Evolutionary conservation across 2,797 vertebrate genomes (phyloP).

Genomic region (Spinus olivaceus): DNA sequence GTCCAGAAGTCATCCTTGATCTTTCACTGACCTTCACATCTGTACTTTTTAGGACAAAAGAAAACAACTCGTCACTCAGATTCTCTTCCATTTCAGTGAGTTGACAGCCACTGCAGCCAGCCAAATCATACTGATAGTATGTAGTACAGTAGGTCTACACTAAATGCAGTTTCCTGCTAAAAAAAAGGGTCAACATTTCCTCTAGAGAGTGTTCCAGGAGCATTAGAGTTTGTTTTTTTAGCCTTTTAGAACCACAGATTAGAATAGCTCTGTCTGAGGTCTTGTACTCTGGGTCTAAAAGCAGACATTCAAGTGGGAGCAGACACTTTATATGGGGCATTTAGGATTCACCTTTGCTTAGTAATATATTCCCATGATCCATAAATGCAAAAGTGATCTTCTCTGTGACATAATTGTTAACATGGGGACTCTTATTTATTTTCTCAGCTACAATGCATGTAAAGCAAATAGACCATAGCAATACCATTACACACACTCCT

Average conservation of each 20-base stretch:
- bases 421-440: slow-evolving; percentile 46
- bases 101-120: background rate
- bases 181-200: background rate
- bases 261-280: background rate
- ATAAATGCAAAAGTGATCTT: slow-evolving; percentile 24
- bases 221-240: fast-evolving
- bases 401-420: slow-evolving; percentile 46
- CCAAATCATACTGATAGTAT: background rate
- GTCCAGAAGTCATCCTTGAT: background rate
- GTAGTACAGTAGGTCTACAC: background rate
- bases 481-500: slow-evolving; percentile 65
- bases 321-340: background rate
- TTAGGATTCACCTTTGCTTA: background rate
- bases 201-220: background rate
- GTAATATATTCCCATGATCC: background rate
- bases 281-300: background rate
- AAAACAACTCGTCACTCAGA: background rate
- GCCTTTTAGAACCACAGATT: background rate
- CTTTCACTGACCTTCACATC: background rate
- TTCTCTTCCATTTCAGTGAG: background rate
- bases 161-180: background rate
- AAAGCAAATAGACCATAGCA: slow-evolving; percentile 62
- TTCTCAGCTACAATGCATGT: slow-evolving; percentile 52
- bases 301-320: background rate
- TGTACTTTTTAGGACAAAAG: background rate